Evolutionary conservation across 37 sponge, comb jelly and placozoan species (phyloP), one percentile per base, ranked within the genome.

Genomic region (Ephydatia muelleri): DNA sequence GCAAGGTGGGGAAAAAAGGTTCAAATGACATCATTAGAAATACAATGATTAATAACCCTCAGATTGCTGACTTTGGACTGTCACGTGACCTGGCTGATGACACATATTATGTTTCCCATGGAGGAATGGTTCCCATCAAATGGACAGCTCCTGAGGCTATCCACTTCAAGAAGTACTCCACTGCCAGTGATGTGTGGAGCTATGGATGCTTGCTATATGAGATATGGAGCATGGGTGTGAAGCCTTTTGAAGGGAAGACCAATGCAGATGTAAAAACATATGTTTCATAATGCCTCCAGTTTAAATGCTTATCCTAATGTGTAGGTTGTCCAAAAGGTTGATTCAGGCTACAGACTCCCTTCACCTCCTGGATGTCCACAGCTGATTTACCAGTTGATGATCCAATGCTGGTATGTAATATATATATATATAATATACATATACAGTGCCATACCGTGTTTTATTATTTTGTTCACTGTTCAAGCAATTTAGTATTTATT

Each of bases 181-280:
- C 57, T 57, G 57, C 57, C 57, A 57, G 57, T 57, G 57, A 57
- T 57, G 57, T 57, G 57, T 57, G 57, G 57, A 57, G 57, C 57
- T 57, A 57, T 57, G 57, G 57, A 57, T 57, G 57, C 16, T 21
- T 57, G 57, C 16, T 57, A 21, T 57, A 57, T 57, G 57, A 57
- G 16, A 57, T 57, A 57, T 57, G 57, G 57, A 11, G 57, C 57
- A 57, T 57, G 6, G 57, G 57, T 14, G 1, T 1, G 19, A 57
- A 57, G 16, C 57, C 57, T 13, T 57, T 19, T 57, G 57, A 57
- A 57, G 57, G 57, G 16, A 57, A 19, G 6, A 11, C 14, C 57
- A 57, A 57, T 11, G 6, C 12, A 16, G 57, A 57, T 14, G 57
- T 57, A 43, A 43, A 43, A 3, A 9, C 3, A 43, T 43, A 9